Conservation (phyloP, 2,113 vertebrate genomes). For the Lasiurus borealis region DNA sequence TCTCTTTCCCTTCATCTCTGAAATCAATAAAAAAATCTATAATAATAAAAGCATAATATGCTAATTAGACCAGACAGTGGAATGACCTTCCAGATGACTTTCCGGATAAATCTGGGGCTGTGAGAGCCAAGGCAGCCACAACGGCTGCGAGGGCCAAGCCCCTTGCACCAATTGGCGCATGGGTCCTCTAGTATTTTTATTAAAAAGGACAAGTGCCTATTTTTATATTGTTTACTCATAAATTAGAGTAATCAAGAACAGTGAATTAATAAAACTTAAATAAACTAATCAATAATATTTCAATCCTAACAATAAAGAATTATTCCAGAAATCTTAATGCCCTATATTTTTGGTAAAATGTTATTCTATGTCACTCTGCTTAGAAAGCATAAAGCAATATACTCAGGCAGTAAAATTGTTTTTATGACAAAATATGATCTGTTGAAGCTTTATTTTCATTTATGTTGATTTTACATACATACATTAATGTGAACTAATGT, state of each 20-base stretch:
- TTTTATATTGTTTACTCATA: neutral
- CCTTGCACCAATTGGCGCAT: too few relatives aligned
- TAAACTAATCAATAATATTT: neutral
- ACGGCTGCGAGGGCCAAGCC: too few relatives aligned
- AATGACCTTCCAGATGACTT: too few relatives aligned
- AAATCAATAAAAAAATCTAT: too few relatives aligned
- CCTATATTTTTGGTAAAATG: neutral
- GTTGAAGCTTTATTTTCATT: neutral
- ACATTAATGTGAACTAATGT: neutral
- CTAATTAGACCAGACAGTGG: too few relatives aligned
- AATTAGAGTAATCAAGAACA: neutral
- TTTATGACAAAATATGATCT: conserved; percentile 30
- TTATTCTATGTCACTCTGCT: neutral
- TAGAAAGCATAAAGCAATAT: neutral
- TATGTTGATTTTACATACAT: conserved; percentile 16
- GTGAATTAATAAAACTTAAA: neutral
- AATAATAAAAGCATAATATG: too few relatives aligned
- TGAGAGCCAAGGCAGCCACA: too few relatives aligned
- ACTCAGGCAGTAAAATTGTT: neutral
- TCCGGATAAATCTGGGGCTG: too few relatives aligned
- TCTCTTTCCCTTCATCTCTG: too few relatives aligned
- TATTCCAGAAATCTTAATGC: neutral
- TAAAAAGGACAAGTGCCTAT: neutral
- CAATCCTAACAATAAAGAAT: neutral
- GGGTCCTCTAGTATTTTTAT: too few relatives aligned